These are phyloP conservation scores for Drosophila obscura DNA, from an alignment of 1,140 invertebrate species.

Conservation along the genomic window DNA sequence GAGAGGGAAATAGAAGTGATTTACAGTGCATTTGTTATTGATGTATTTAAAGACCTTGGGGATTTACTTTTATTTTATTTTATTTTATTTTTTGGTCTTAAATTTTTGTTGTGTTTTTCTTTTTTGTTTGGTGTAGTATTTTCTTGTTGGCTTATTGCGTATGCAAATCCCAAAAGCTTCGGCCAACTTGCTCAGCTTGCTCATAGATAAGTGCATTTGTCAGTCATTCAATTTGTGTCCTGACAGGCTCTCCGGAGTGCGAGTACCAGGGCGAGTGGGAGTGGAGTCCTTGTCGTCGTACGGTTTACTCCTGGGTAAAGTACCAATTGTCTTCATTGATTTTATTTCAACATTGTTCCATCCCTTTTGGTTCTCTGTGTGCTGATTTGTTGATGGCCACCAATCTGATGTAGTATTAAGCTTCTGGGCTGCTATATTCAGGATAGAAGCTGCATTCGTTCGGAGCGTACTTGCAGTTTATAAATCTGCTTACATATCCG, in stretches of 20 bases:
- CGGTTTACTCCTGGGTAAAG: slow-evolving; percentile 52
- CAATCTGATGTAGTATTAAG: slow-evolving; percentile 46
- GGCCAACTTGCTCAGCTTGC: slow-evolving; percentile 45
- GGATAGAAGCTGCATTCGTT: no score
- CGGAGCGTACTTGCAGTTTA: no score
- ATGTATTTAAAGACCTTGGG: slow-evolving; percentile 35
- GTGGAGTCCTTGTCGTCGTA: slow-evolving; percentile 36
- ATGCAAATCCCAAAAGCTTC: slow-evolving; percentile 67
- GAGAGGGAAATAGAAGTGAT: slow-evolving; percentile 6
- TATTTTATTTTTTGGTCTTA: slow-evolving; percentile 25
- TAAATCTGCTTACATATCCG: no score
- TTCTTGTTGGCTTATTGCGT: slow-evolving; percentile 46
- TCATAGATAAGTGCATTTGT: slow-evolving; percentile 72
- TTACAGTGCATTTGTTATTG: slow-evolving; percentile 43
- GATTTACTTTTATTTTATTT: slow-evolving; percentile 31
- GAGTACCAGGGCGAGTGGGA: slow-evolving; percentile 1
- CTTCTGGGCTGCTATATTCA: slow-evolving; percentile 5
- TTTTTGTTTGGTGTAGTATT: slow-evolving; percentile 37
- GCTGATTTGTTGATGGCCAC: slow-evolving; percentile 53
- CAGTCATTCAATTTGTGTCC: slow-evolving; percentile 68
- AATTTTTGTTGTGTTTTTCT: slow-evolving; percentile 36
- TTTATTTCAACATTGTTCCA: slow-evolving; percentile 45
- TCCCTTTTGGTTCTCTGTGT: slow-evolving; percentile 31
- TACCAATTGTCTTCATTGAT: slow-evolving; percentile 77
- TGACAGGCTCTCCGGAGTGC: slow-evolving; percentile 8